Percentiles rank a stretch among this genome's conserved stretches.
phyloP scores from a whole-genome alignment of 2,113 vertebrate species.

The Greenwoodochromis staneri region DNA sequence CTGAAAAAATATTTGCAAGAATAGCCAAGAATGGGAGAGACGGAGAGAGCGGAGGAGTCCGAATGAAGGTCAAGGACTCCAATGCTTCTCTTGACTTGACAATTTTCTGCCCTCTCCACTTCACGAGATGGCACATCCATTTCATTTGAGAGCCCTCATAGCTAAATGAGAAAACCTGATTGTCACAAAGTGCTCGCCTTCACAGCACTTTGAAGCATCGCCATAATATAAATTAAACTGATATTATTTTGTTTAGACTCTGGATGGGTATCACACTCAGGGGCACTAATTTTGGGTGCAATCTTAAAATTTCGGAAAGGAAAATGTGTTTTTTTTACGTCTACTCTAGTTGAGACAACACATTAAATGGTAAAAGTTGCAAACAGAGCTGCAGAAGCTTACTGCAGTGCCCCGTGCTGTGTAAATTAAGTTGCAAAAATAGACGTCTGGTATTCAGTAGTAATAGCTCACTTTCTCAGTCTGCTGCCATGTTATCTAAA shows the following conservation, averaged over 20 bases:
- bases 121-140: background rate
- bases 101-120: background rate
- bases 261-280: fast-evolving
- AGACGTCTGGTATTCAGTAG: background rate
- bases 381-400: background rate
- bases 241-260: background rate
- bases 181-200: background rate
- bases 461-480: background rate
- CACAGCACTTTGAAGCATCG: background rate
- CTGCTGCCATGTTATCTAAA: background rate
- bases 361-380: background rate
- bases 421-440: background rate
- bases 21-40: background rate
- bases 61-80: slow-evolving; percentile 16
- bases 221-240: background rate
- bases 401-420: background rate
- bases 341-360: background rate
- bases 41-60: background rate
- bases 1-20: background rate
- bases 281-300: background rate
- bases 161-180: background rate
- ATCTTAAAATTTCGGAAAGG: background rate
- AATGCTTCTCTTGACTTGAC: background rate
- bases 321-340: background rate
- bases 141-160: background rate